phyloP scores from a whole-genome alignment of 2,888 invertebrate genomes.

The Pollenia angustigena region DNA sequence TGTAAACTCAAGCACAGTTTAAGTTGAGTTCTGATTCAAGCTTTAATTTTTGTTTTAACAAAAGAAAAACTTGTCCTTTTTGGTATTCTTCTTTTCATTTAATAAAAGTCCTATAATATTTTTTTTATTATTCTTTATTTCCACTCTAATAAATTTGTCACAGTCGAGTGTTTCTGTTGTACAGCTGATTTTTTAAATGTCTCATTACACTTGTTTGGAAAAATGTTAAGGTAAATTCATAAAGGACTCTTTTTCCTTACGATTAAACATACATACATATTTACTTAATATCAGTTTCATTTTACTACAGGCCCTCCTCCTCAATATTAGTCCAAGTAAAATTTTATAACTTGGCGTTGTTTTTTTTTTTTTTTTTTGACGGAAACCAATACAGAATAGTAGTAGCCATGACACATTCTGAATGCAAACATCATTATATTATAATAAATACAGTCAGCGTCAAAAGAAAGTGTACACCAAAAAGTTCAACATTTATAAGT shows the following conservation, averaged over 20 bases:
- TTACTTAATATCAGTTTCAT: slow-evolving; percentile 20
- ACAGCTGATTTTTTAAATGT: background rate
- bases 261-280: slow-evolving; percentile 53
- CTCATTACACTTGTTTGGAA: background rate
- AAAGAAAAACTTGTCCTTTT: too few relatives aligned
- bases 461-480: too few relatives aligned
- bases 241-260: slow-evolving; percentile 44
- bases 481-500: too few relatives aligned
- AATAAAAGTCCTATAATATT: slow-evolving; percentile 21
- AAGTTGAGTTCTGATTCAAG: too few relatives aligned
- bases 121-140: slow-evolving; percentile 30
- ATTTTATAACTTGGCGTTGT: background rate
- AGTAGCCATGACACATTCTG: slow-evolving; percentile 33
- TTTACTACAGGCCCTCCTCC: background rate
- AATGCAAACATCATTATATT: slow-evolving; percentile 40
- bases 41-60: too few relatives aligned
- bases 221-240: slow-evolving; percentile 2
- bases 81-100: background rate
- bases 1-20: too few relatives aligned
- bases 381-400: background rate
- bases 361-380: slow-evolving; percentile 5
- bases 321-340: too few relatives aligned
- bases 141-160: slow-evolving; percentile 65
- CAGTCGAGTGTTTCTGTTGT: background rate
- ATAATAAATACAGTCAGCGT: too few relatives aligned